phyloP scores from a whole-genome alignment of 1,140 invertebrate genomes.

The Adoxophyes honmai region DNA sequence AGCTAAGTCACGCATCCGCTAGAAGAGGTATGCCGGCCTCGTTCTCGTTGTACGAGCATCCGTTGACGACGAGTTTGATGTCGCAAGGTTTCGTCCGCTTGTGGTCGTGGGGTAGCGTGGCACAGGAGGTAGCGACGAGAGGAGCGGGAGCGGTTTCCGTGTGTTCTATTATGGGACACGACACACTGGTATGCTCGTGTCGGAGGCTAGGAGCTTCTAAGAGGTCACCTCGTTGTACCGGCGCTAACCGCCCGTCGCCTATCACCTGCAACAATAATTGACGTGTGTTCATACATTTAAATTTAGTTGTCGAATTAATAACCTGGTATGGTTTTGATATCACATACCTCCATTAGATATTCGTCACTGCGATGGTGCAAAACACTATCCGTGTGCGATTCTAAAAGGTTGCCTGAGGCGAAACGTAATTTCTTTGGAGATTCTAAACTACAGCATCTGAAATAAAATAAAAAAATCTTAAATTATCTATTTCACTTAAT shows the following conservation, averaged over 20 bases:
- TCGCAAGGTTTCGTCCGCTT: slow-evolving; percentile 35
- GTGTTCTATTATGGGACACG: slow-evolving; percentile 66
- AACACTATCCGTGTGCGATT: slow-evolving; percentile 79
- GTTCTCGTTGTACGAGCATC: slow-evolving; percentile 37
- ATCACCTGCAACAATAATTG: slow-evolving; percentile 41
- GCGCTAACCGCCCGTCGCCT: slow-evolving; percentile 44
- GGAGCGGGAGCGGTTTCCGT: slow-evolving; percentile 24
- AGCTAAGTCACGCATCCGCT: slow-evolving; percentile 42
- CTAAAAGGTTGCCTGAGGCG: slow-evolving; percentile 82
- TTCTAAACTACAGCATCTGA: slow-evolving; percentile 86
- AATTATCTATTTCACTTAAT: no score
- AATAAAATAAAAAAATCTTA: slow-evolving; percentile 21
- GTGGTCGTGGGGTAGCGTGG: slow-evolving; percentile 15
- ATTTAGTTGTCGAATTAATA: no score
- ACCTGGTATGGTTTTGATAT: no score
- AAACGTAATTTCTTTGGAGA: slow-evolving; percentile 88
- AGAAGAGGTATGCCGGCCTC: slow-evolving; percentile 62
- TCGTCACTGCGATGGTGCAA: slow-evolving; percentile 76
- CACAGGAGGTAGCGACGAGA: not conserved
- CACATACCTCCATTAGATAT: slow-evolving; percentile 77
- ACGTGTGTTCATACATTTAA: no score
- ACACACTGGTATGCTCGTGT: slow-evolving; percentile 64
- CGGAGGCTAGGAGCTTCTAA: slow-evolving; percentile 57
- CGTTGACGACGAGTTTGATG: slow-evolving; percentile 60
- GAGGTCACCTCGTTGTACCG: slow-evolving; percentile 41